Percentiles rank a stretch among this genome's conserved stretches.
Conservation (phyloP, 2,888 invertebrate genomes). For the Lysandra bellargus region DNA sequence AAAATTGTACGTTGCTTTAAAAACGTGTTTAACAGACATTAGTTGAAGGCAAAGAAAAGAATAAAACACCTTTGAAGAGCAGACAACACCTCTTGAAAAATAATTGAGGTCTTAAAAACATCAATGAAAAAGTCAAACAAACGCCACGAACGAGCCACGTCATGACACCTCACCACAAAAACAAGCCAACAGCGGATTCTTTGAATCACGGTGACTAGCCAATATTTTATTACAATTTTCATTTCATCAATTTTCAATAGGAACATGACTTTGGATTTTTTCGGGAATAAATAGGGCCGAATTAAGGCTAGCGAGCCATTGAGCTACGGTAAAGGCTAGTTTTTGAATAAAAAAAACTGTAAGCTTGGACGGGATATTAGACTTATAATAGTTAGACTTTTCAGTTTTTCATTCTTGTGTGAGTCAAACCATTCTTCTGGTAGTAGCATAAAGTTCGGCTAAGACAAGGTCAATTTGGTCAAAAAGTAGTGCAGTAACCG, state of each 20-base stretch:
- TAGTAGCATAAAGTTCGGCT: no score
- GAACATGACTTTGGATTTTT: neutral
- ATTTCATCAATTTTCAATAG: constrained; percentile 1
- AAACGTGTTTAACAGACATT: neutral
- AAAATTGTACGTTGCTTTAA: neutral
- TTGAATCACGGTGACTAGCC: neutral
- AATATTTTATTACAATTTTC: neutral
- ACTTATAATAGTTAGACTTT: no score
- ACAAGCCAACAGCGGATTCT: neutral
- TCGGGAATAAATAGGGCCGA: neutral
- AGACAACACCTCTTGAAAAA: neutral
- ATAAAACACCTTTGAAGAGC: neutral
- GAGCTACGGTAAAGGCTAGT: neutral
- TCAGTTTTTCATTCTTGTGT: no score
- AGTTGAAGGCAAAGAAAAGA: neutral
- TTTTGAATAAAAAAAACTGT: neutral
- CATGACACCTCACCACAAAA: neutral
- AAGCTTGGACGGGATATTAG: no score
- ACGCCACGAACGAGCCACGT: neutral
- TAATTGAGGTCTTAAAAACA: neutral
- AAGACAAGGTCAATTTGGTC: no score
- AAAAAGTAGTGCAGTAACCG: no score
- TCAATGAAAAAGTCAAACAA: constrained; percentile 13
- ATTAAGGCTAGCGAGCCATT: neutral
- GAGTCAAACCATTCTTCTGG: no score